These are phyloP conservation scores for Drosophila ogumai DNA, from an alignment of 1,140 invertebrate genomes.

Conservation along the genomic window DNA sequence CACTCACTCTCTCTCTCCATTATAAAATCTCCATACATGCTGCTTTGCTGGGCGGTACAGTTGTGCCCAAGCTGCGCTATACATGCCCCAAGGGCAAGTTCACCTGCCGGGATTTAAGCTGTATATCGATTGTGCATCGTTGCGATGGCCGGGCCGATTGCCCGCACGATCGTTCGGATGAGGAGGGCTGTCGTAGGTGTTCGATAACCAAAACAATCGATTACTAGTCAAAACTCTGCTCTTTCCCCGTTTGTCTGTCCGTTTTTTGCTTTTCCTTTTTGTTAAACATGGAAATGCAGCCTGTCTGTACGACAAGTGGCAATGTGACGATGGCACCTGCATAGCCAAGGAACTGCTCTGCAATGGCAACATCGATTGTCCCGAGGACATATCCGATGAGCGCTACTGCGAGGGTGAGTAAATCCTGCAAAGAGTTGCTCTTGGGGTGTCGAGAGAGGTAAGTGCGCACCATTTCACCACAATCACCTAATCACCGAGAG, in stretches of 20 bases:
- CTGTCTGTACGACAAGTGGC: slow-evolving; percentile 87
- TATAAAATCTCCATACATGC: slow-evolving; percentile 14
- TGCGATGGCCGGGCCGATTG: slow-evolving; percentile 87
- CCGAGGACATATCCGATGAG: slow-evolving; percentile 90
- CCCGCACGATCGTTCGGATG: slow-evolving; percentile 86
- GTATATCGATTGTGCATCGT: slow-evolving; percentile 88
- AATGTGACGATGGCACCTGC: slow-evolving; percentile 88
- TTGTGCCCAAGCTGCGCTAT: slow-evolving; percentile 75
- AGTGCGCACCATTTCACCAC: slow-evolving; percentile 7
- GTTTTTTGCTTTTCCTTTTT: slow-evolving; percentile 1
- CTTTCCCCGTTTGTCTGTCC: background rate
- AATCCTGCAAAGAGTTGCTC: slow-evolving; percentile 12
- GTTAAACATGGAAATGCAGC: slow-evolving; percentile 78
- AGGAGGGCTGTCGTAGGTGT: slow-evolving; percentile 87
- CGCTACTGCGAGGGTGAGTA: slow-evolving; percentile 88
- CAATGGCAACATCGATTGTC: slow-evolving; percentile 89
- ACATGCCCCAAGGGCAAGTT: slow-evolving; percentile 87
- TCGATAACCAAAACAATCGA: background rate
- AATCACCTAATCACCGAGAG: background rate
- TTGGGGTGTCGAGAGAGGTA: slow-evolving; percentile 8
- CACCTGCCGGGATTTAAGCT: slow-evolving; percentile 88
- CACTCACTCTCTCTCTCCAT: slow-evolving; percentile 27
- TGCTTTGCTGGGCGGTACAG: slow-evolving; percentile 43
- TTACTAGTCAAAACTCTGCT: background rate
- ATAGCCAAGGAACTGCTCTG: slow-evolving; percentile 87